phyloP scores from a whole-genome alignment of 2,797 vertebrate genomes.

The Sebastes baramenuke region DNA sequence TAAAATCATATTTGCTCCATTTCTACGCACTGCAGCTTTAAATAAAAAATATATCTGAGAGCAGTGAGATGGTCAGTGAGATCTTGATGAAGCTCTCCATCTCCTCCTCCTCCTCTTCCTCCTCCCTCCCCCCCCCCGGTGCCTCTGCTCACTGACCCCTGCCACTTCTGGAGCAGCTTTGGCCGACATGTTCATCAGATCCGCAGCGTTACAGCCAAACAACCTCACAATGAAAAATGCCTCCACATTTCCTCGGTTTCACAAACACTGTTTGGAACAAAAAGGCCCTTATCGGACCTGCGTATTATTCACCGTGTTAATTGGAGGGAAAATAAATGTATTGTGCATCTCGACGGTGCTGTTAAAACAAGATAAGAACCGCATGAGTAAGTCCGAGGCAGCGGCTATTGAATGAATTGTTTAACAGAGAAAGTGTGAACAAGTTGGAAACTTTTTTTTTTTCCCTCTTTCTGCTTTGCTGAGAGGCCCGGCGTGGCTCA shows the following conservation, averaged over 20 bases:
- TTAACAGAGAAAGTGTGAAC: slow-evolving; percentile 73
- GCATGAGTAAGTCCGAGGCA: slow-evolving; percentile 58
- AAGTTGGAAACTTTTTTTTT: slow-evolving; percentile 61
- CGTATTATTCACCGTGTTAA: slow-evolving; percentile 83
- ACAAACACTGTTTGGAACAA: slow-evolving; percentile 78
- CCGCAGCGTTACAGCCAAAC: slow-evolving; percentile 67
- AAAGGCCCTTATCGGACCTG: slow-evolving; percentile 83
- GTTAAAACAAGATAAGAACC: slow-evolving; percentile 87
- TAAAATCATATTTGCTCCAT: no score
- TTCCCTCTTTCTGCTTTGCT: slow-evolving; percentile 5
- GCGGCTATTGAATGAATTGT: slow-evolving; percentile 70
- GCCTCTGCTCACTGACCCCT: slow-evolving; percentile 62
- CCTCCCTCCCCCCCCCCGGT: neutral
- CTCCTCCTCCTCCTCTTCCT: neutral
- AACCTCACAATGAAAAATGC: slow-evolving; percentile 82
- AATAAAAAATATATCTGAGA: neutral
- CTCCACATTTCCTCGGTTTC: slow-evolving; percentile 80
- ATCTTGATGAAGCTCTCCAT: neutral
- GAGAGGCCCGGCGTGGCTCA: neutral
- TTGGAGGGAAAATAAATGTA: slow-evolving; percentile 81
- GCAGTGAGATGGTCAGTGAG: neutral
- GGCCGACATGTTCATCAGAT: slow-evolving; percentile 68
- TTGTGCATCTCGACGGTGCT: slow-evolving; percentile 78
- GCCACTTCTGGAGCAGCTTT: slow-evolving; percentile 62
- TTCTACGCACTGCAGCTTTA: no score